Evolutionary conservation across 2,888 invertebrate species (phyloP), one percentile per base, ranked within the genome.

Genomic region (Apeira syringaria): DNA sequence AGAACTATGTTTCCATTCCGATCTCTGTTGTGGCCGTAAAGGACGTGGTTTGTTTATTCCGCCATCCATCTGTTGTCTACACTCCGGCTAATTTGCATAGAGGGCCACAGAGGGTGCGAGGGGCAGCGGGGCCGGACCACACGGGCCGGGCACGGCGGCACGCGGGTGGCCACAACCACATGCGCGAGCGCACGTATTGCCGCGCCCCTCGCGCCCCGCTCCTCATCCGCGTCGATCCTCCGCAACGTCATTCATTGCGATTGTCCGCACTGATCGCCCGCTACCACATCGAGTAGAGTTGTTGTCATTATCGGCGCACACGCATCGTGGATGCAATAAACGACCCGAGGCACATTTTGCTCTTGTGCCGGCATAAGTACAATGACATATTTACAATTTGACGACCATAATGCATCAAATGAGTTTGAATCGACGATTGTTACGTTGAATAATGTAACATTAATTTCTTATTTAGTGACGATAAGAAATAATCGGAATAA

Each of bases 61-160:
- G 82, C 86, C 81, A 86, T 89, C 89, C 87, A 88, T 88, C 88
- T 88, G 88, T 88, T 88, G 87, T 88, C 87, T 87, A 84, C 85
- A 79, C 80, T 71, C 61, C 68, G 83, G 84, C 87, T 87, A 89
- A 89, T 89, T 88, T 89, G 89, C 89, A 89, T 89, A 87, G 86
- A 83, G 86, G 85, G 79, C 74, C 65, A 65, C 28, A 61, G 58
- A 61, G 62, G 56, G 60, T 46, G 57, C 25, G 64, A 47, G 66
- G 61, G 64, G 61, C 53, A 8, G 64, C 56, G 67, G 62, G 59
- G 68, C 59, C 82, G 87, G 91, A 91, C 90, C 91, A 91, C 91
- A 90, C 85, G 83, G 88, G 85, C 88, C 77, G 80, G 78, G 84
- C 80, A 82, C 83, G 81, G 86, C 63, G 72, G 76, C 83, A 80